Conservation (phyloP, 2,113 vertebrate species). For the Myiagra hebetior region DNA sequence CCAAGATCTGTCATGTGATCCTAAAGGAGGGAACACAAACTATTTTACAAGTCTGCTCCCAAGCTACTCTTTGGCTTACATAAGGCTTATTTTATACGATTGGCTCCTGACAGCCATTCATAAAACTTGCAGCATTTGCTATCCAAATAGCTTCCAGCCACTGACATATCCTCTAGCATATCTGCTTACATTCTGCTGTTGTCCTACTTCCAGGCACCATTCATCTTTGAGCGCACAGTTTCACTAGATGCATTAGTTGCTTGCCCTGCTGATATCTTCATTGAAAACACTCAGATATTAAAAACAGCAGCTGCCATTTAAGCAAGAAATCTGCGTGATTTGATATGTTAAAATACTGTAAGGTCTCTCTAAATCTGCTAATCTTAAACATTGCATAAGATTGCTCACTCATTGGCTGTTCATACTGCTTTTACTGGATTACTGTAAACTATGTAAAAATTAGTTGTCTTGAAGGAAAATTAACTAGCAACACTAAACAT, state of each 20-base stretch:
- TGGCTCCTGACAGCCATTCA: slow-evolving; percentile 55
- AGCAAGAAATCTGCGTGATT: background rate
- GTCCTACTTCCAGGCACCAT: slow-evolving; percentile 51
- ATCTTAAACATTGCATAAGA: background rate
- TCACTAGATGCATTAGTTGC: background rate
- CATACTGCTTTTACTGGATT: background rate
- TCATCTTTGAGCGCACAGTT: background rate
- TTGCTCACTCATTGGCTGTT: background rate
- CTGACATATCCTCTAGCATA: slow-evolving; percentile 45
- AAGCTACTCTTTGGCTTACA: background rate
- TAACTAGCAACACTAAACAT: background rate
- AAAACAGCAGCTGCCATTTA: background rate
- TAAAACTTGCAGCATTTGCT: slow-evolving; percentile 57
- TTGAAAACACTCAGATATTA: background rate
- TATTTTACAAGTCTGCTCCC: background rate
- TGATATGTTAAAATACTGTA: background rate
- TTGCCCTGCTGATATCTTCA: slow-evolving; percentile 9
- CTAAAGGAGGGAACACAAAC: background rate
- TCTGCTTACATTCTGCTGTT: slow-evolving; percentile 58
- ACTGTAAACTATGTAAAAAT: background rate
- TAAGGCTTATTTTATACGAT: slow-evolving; percentile 32
- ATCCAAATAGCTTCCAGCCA: slow-evolving; percentile 38
- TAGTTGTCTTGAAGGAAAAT: background rate
- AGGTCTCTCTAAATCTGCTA: background rate
- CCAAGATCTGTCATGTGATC: background rate